These are phyloP conservation scores for Calliopum simillimum DNA, from an alignment of 2,888 invertebrate genomes.

Conservation along the genomic window DNA sequence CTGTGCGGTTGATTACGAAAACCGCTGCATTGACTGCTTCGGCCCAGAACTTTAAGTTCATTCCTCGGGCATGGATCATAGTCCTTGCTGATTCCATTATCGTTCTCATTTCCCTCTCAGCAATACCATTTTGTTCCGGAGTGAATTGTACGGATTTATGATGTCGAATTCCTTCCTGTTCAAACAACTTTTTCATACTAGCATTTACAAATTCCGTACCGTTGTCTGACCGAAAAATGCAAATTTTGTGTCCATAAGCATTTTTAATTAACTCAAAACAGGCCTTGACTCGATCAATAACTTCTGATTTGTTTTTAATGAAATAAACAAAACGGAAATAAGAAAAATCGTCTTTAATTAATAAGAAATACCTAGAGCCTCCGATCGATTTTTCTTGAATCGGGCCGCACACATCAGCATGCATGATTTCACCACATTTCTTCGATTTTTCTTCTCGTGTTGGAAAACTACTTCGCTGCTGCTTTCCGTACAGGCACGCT, in stretches of 20 bases:
- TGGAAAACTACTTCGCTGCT: constrained; percentile 42
- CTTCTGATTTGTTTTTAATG: constrained; percentile 45
- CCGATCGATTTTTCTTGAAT: no score
- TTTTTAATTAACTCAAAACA: constrained; percentile 46
- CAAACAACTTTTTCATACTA: constrained; percentile 45
- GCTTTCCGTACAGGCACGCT: no score
- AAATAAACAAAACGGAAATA: no score
- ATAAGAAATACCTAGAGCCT: no score
- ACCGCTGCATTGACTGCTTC: constrained; percentile 60
- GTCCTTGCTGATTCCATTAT: constrained; percentile 56
- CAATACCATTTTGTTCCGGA: constrained; percentile 61
- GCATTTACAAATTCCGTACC: constrained; percentile 52
- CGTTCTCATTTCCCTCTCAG: constrained; percentile 58
- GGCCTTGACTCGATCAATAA: constrained; percentile 29
- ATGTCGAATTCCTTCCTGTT: constrained; percentile 48
- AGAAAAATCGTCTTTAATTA: no score
- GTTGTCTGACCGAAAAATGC: constrained; percentile 51
- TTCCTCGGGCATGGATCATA: constrained; percentile 44
- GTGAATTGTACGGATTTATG: constrained; percentile 53
- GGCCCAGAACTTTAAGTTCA: constrained; percentile 56
- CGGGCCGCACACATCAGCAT: no score
- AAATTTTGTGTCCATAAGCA: constrained; percentile 45
- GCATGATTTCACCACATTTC: constrained; percentile 35
- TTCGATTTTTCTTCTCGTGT: constrained; percentile 39
- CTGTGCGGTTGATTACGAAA: constrained; percentile 57